These are phyloP conservation scores for Habropoda laboriosa DNA, from an alignment of 1,140 invertebrate genomes.

Conservation along the genomic window DNA sequence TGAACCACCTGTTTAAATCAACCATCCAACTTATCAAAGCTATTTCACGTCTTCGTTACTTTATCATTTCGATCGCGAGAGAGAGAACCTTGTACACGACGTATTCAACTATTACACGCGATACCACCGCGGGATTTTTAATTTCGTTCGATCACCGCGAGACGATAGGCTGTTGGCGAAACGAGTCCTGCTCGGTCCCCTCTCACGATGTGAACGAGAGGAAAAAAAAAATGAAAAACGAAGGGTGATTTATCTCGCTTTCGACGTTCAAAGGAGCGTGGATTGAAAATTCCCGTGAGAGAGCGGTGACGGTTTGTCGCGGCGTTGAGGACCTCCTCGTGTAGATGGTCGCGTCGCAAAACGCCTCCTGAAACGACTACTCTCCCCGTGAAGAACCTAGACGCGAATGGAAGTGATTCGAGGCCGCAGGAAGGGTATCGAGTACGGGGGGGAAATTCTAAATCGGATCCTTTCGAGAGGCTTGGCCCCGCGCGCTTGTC, in stretches of 20 bases:
- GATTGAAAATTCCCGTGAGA: constrained; percentile 47
- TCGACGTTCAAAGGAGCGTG: constrained; percentile 21
- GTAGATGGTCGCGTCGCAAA: neutral
- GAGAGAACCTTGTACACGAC: neutral
- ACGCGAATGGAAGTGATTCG: constrained; percentile 22
- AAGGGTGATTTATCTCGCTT: constrained; percentile 57
- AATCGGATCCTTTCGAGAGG: constrained; percentile 45
- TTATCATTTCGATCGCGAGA: neutral
- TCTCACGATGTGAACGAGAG: constrained; percentile 25
- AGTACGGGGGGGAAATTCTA: constrained; percentile 24
- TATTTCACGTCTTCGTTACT: neutral
- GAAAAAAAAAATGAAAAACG: no score
- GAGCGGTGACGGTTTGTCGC: constrained; percentile 35
- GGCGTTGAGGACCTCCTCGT: constrained; percentile 25
- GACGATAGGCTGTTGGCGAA: neutral
- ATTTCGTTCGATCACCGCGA: neutral
- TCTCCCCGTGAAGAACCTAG: constrained; percentile 2
- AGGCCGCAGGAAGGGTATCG: constrained; percentile 8
- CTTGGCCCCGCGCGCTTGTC: neutral
- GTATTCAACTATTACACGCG: no score
- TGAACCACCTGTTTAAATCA: neutral
- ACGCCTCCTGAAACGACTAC: neutral
- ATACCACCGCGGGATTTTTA: neutral
- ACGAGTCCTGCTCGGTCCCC: constrained; percentile 5
- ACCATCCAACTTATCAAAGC: neutral